Evolutionary conservation across 2,113 vertebrate genomes (phyloP).

Genomic region (Saguinus imperator): DNA sequence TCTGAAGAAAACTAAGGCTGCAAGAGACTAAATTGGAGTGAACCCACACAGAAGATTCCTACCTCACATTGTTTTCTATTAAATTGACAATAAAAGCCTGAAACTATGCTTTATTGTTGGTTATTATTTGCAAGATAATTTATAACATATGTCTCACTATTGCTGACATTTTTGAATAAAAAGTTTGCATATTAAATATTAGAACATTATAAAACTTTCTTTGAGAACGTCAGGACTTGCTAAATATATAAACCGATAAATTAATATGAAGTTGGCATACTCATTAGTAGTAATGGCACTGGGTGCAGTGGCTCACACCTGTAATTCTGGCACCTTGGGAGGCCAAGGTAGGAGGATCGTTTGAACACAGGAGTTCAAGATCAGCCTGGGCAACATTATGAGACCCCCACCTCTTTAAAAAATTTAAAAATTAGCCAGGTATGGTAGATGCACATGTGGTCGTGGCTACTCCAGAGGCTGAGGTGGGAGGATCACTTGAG

Average conservation of each 20-base stretch:
- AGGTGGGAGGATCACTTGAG: too few relatives aligned
- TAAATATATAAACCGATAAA: constrained; percentile 37
- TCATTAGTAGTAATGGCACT: not conserved
- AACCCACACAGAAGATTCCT: not conserved
- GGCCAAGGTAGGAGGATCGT: too few relatives aligned
- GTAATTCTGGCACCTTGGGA: too few relatives aligned
- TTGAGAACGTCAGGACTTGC: not conserved
- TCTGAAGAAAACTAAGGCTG: not conserved
- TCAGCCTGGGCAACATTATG: too few relatives aligned
- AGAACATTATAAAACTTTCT: not conserved
- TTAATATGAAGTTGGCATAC: not conserved
- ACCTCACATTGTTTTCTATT: not conserved
- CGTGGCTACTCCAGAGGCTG: too few relatives aligned
- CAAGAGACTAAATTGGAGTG: not conserved
- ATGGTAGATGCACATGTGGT: too few relatives aligned
- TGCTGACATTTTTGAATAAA: constrained; percentile 28
- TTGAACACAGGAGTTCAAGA: too few relatives aligned
- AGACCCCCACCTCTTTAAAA: too few relatives aligned
- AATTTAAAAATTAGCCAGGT: too few relatives aligned
- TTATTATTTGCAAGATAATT: constrained; percentile 45
- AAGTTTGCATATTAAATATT: constrained; percentile 33
- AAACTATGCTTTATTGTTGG: not conserved
- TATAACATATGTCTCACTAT: not conserved
- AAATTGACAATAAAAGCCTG: not conserved
- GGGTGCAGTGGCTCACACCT: too few relatives aligned